A percentile compares a stretch with the other conserved stretches of the same genome.
Conservation (phyloP, 2,797 vertebrate species). For the Muscicapa striata region DNA sequence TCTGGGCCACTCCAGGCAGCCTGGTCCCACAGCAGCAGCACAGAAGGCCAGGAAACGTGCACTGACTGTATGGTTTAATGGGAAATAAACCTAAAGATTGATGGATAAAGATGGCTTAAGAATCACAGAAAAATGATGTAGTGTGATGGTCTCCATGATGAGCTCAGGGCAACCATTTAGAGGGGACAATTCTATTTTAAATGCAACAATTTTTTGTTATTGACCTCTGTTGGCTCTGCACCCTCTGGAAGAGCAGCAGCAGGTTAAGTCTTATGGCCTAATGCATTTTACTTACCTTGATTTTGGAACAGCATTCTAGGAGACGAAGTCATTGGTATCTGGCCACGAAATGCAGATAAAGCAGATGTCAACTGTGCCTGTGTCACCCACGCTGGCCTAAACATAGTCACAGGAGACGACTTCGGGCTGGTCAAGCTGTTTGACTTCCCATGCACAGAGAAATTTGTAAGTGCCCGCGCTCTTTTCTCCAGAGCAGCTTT, state of each 20-base stretch:
- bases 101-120: neutral
- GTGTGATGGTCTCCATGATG: neutral
- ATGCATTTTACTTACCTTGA: neutral
- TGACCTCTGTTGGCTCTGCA: neutral
- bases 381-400: slow-evolving; percentile 90
- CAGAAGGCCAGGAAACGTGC: accelerated
- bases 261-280: accelerated
- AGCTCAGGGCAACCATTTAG: neutral
- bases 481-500: neutral
- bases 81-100: neutral
- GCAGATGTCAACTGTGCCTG: slow-evolving; percentile 93
- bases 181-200: neutral
- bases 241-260: neutral
- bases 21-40: neutral
- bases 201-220: accelerated
- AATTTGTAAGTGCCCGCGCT: slow-evolving; percentile 85
- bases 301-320: slow-evolving; percentile 86
- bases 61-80: neutral
- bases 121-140: neutral
- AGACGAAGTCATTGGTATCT: slow-evolving; percentile 93
- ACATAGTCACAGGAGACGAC: slow-evolving; percentile 91
- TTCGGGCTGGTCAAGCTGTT: slow-evolving; percentile 96
- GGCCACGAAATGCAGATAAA: slow-evolving; percentile 93
- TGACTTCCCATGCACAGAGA: slow-evolving; percentile 92
- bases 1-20: neutral